phyloP scores from a whole-genome alignment of 2,888 invertebrate genomes.

The Hypselothyrea guttata region DNA sequence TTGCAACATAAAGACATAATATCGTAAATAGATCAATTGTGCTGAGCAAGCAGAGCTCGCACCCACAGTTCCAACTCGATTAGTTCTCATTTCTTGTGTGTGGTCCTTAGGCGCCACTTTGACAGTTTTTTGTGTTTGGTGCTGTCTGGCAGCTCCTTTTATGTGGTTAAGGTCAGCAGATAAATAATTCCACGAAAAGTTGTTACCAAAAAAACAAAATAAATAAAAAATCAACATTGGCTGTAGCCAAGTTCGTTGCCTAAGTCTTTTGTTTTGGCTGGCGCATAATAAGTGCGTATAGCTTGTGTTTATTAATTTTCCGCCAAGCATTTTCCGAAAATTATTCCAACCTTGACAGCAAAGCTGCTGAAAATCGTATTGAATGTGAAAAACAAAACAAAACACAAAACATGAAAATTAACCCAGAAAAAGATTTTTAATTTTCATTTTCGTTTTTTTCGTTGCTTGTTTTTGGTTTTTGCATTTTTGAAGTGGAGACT shows the following conservation, averaged over 20 bases:
- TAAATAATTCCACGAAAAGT: constrained; percentile 37
- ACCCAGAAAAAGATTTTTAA: constrained; percentile 52
- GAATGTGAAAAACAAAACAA: constrained; percentile 36
- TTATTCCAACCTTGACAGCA: constrained; percentile 81
- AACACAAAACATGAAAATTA: constrained; percentile 50
- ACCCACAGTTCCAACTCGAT: constrained; percentile 48
- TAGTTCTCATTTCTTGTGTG: constrained; percentile 32
- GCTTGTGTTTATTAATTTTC: constrained; percentile 68
- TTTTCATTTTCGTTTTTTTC: too few species aligned
- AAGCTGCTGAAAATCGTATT: constrained; percentile 56
- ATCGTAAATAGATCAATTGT: constrained; percentile 75
- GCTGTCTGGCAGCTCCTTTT: constrained; percentile 29
- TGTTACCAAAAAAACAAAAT: constrained; percentile 13
- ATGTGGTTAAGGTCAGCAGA: constrained; percentile 37
- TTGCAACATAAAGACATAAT: constrained; percentile 67
- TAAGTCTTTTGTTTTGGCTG: constrained; percentile 62
- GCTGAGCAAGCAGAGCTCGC: constrained; percentile 65
- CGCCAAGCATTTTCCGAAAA: constrained; percentile 74
- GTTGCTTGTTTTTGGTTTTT: constrained; percentile 21
- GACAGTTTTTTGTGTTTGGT: constrained; percentile 46
- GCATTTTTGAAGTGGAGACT: constrained; percentile 29
- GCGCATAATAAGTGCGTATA: constrained; percentile 33
- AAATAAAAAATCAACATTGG: too few species aligned
- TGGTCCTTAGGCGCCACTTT: constrained; percentile 71
- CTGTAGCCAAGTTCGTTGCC: constrained; percentile 44